Evolutionary conservation across 2,113 vertebrate species (phyloP).

Genomic region (Sakesphorus luctuosus): DNA sequence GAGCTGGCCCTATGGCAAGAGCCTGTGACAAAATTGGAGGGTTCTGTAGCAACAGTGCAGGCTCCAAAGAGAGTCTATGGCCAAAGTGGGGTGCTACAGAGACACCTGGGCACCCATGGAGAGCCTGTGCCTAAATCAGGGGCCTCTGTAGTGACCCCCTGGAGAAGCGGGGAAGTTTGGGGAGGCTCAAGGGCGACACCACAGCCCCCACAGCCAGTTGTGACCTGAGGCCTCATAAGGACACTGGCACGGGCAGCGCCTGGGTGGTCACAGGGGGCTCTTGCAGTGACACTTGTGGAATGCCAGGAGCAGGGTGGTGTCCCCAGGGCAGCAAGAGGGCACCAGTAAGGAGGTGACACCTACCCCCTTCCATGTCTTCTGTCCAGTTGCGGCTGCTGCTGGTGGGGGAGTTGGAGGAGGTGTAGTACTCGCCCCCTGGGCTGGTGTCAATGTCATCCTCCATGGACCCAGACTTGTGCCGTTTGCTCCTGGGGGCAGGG

Average conservation of each 20-base stretch:
- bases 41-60: neutral
- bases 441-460: conserved; percentile 95
- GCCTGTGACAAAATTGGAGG: rapidly evolving
- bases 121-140: neutral
- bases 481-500: conserved; percentile 85
- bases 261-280: neutral
- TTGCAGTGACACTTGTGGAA: neutral
- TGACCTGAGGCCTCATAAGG: neutral
- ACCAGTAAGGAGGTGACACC: neutral
- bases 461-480: conserved; percentile 96
- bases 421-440: conserved; percentile 94
- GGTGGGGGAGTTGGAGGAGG: conserved; percentile 93
- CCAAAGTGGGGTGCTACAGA: neutral
- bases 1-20: neutral
- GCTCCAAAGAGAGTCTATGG: too few relatives aligned
- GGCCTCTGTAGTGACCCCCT: rapidly evolving
- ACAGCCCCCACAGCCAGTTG: neutral
- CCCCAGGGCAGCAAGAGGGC: neutral
- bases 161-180: neutral
- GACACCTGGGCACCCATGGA: neutral
- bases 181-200: too few relatives aligned
- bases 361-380: conserved; percentile 98
- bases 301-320: neutral
- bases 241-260: rapidly evolving
- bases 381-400: conserved; percentile 98